Evolutionary conservation across 53 echinoderm and acorn worm genomes (phyloP), one percentile per base, ranked within the genome.

Genomic region (Mesocentrotus franciscanus): DNA sequence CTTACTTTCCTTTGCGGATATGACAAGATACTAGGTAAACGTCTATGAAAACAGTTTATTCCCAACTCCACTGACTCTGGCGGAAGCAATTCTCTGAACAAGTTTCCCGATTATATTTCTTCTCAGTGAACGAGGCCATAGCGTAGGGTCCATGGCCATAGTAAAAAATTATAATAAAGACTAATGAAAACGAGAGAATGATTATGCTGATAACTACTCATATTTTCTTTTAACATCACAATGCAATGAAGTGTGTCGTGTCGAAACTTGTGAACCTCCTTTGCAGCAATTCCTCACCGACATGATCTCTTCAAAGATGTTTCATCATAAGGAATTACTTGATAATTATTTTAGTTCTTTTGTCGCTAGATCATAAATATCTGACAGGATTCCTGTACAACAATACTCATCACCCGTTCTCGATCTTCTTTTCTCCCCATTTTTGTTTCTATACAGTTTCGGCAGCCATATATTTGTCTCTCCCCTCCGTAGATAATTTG

Each of bases 61-160:
- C 68, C 68, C 68, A 24, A 68, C 6, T 74, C 74, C 74, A 74
- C 30, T 74, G 36, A 81, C 90, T 61, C 27, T 29, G 13, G 30
- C 61, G 90, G 61, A 90, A 58, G 16, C 90, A 90, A 58, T 61
- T 90, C 30, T 61, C 8, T 90, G 60, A 60, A 60, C 90, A 29
- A 58, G 33, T 90, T 61, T 32, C 90, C 90, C 30, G 9, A 59
- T 14, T 89, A 56, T 33, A 29, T n/a, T 29, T 58, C 5, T 9
- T 35, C 49, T 49, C 49, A 49, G 49, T 85, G n/a, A n/a, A n/a
- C n/a, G n/a, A n/a, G n/a, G n/a, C n/a, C n/a, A n/a, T n/a, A n/a
- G n/a, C n/a, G n/a, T n/a, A n/a, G n/a, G n/a, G n/a, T n/a, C n/a
- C 39, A 39, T 1, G 39, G 39, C 39, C 39, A 49, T 49, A 49